phyloP scores from a whole-genome alignment of 2,888 invertebrate species.

The Dicyrtoma fusca region DNA sequence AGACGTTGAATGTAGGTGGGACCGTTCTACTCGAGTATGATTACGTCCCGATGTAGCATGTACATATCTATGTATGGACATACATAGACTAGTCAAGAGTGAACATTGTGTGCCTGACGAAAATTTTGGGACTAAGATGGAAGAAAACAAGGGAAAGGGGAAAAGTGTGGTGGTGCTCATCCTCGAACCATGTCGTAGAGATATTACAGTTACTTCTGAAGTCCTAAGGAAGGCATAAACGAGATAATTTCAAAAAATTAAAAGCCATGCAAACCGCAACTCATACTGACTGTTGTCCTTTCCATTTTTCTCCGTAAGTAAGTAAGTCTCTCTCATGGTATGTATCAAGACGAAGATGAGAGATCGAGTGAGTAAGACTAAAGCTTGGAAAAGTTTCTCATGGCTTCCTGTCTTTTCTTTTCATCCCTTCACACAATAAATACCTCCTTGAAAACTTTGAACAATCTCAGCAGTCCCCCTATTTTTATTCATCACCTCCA shows the following conservation, averaged over 20 bases:
- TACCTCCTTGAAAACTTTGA: constrained; percentile 35
- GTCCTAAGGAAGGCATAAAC: constrained; percentile 42
- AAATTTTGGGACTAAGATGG: neutral
- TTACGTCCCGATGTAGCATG: neutral
- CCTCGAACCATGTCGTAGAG: no score
- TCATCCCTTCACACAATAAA: constrained; percentile 35
- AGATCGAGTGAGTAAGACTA: neutral
- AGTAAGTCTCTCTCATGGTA: constrained; percentile 4
- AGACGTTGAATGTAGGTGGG: no score
- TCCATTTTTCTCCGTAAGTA: neutral
- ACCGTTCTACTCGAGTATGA: no score
- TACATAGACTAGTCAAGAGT: neutral
- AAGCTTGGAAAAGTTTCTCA: constrained; percentile 32
- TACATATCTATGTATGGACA: neutral
- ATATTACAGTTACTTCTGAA: no score
- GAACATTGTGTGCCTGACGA: no score
- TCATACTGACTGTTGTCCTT: constrained; percentile 8
- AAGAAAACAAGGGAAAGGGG: neutral
- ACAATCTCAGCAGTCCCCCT: constrained; percentile 27
- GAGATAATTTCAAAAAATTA: constrained; percentile 48
- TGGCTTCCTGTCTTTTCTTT: constrained; percentile 38
- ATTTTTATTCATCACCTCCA: constrained; percentile 37
- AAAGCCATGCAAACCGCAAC: constrained; percentile 35
- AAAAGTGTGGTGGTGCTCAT: neutral
- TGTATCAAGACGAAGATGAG: neutral